Conservation (phyloP, 2,113 vertebrate genomes). For the Grammomys dolichurus region DNA sequence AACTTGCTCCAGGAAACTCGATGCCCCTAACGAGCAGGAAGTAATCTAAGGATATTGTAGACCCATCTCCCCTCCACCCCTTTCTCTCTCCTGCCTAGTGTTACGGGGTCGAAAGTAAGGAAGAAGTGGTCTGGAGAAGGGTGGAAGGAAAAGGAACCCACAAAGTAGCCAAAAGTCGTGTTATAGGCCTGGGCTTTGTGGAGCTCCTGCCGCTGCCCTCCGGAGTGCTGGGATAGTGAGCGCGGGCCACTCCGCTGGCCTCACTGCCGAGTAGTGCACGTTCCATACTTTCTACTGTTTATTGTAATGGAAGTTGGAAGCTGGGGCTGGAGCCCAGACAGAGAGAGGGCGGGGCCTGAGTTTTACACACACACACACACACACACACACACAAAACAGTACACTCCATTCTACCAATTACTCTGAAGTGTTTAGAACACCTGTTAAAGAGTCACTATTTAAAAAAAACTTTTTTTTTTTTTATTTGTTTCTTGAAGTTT, state of each 20-base stretch:
- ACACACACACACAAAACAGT: neutral
- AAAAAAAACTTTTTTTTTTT: neutral
- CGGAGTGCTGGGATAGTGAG: too few relatives aligned
- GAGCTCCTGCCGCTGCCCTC: neutral
- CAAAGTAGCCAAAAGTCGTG: too few relatives aligned
- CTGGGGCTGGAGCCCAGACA: neutral
- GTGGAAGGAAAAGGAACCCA: too few relatives aligned
- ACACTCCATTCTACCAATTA: neutral
- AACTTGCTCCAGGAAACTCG: too few relatives aligned
- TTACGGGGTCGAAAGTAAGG: too few relatives aligned
- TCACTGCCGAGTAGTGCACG: neutral
- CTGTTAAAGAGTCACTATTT: neutral
- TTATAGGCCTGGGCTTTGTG: neutral
- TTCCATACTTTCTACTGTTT: neutral
- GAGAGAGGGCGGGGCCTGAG: neutral
- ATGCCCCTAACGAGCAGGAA: too few relatives aligned
- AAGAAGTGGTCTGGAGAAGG: too few relatives aligned
- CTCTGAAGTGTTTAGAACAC: neutral
- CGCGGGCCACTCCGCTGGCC: neutral
- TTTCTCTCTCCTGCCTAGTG: too few relatives aligned
- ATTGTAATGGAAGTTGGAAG: neutral
- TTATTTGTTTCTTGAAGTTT: neutral
- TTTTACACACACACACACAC: neutral
- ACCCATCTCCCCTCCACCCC: too few relatives aligned
- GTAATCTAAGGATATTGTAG: too few relatives aligned